Conservation (phyloP, 2,797 vertebrate genomes). For the Mus minutoides region DNA sequence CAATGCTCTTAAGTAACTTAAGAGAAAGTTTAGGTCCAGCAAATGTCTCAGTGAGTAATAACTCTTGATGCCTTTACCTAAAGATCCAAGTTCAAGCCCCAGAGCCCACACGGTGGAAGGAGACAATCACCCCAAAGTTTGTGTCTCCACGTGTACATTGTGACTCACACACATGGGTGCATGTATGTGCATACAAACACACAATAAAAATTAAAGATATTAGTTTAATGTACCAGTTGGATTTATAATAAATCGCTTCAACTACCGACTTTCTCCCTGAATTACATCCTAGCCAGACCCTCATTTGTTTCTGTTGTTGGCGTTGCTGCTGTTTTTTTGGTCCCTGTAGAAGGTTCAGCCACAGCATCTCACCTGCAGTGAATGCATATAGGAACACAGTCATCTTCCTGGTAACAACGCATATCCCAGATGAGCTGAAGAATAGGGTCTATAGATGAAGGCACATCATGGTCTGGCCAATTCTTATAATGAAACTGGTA, state of each 20-base stretch:
- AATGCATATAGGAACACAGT: slow-evolving; percentile 93
- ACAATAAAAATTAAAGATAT: background rate
- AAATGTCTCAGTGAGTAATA: background rate
- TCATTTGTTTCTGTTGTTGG: background rate
- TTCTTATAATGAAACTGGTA: slow-evolving; percentile 96
- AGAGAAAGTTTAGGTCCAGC: background rate
- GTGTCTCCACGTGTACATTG: background rate
- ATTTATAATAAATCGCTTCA: background rate
- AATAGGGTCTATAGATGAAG: slow-evolving; percentile 93
- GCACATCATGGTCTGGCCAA: slow-evolving; percentile 98
- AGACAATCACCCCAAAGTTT: background rate
- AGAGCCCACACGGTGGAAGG: background rate
- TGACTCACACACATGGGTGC: background rate
- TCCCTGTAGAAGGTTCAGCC: background rate
- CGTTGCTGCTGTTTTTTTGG: background rate
- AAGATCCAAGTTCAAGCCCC: background rate
- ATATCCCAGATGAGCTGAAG: slow-evolving; percentile 94
- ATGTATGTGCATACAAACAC: background rate
- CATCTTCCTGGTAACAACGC: slow-evolving; percentile 90
- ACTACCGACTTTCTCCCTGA: background rate
- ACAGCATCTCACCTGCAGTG: slow-evolving; percentile 94
- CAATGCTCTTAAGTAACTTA: background rate
- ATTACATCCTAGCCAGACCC: background rate
- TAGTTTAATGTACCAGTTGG: slow-evolving; percentile 19
- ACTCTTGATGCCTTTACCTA: background rate